Evolutionary conservation across 92 coral and sea anemone species (phyloP).

Genomic region (Phenganax marumi): DNA sequence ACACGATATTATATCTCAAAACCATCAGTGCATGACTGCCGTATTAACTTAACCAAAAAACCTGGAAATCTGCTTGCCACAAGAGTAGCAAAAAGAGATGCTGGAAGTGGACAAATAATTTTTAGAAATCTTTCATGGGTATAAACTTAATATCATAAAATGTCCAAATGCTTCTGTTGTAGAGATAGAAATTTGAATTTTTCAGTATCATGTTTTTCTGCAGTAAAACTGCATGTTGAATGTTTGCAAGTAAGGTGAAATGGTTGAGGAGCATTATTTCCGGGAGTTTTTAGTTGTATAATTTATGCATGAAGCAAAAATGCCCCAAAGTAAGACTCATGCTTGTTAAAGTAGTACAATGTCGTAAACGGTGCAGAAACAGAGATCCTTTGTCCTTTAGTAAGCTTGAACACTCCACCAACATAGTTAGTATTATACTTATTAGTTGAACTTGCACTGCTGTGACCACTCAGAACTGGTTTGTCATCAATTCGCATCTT

Average conservation of each 20-base stretch:
- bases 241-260: neutral
- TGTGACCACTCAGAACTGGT: conserved; percentile 70
- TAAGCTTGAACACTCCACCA: conserved; percentile 82
- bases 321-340: conserved; percentile 88
- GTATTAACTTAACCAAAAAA: too few relatives aligned
- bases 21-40: too few relatives aligned
- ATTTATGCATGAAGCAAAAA: conserved; percentile 65
- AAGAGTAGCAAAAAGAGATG: too few relatives aligned
- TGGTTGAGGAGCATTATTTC: neutral
- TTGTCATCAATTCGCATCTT: conserved; percentile 73
- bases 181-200: too few relatives aligned
- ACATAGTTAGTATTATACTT: conserved; percentile 90
- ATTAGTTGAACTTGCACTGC: conserved; percentile 65
- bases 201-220: too few relatives aligned
- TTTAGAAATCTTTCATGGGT: too few relatives aligned
- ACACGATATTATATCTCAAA: too few relatives aligned
- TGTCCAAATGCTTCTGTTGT: too few relatives aligned
- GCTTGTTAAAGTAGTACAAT: conserved; percentile 68
- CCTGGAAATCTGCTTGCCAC: too few relatives aligned
- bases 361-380: conserved; percentile 82
- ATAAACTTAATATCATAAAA: too few relatives aligned
- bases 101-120: too few relatives aligned
- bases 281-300: neutral
- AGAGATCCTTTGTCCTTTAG: conserved; percentile 75
- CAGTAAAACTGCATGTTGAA: neutral